Evolutionary conservation across 2,888 invertebrate species (phyloP).

Genomic region (Scaptomyza reducta): DNA sequence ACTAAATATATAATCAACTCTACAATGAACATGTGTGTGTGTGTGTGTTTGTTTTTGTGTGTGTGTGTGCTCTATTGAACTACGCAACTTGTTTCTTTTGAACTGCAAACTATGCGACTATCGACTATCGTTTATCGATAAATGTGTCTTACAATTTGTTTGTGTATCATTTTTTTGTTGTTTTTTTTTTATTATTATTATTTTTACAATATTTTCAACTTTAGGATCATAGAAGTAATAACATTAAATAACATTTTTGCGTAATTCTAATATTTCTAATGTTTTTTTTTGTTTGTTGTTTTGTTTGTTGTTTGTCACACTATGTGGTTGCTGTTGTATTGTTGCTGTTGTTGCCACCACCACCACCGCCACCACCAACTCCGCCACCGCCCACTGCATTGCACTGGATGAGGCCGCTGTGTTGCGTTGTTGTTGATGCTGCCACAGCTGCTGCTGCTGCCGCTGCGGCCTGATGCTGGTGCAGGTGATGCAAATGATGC

Average conservation of each 20-base stretch:
- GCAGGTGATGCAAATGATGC: conserved; percentile 62
- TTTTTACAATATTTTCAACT: conserved; percentile 80
- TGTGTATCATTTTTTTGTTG: conserved; percentile 23
- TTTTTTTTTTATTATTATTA: conserved; percentile 55
- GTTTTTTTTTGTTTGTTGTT: conserved; percentile 61
- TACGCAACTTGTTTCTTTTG: conserved; percentile 38
- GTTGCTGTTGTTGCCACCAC: conserved; percentile 51
- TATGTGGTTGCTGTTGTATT: conserved; percentile 82
- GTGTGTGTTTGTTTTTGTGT: conserved; percentile 28
- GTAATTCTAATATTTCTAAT: conserved; percentile 77
- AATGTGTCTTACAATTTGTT: conserved; percentile 46
- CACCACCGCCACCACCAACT: neutral
- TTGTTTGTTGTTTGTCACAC: conserved; percentile 67
- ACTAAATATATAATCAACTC: conserved; percentile 25
- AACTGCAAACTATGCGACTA: conserved; percentile 33
- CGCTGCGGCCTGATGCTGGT: conserved; percentile 33
- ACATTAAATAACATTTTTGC: conserved; percentile 81
- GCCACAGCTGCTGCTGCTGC: conserved; percentile 59
- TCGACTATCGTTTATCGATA: conserved; percentile 50
- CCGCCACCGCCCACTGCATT: conserved; percentile 71
- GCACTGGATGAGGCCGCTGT: conserved; percentile 84
- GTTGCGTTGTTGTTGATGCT: conserved; percentile 52
- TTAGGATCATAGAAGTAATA: conserved; percentile 77
- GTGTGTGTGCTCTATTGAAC: conserved; percentile 48
- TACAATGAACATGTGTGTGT: conserved; percentile 17